Base-by-base conservation (phyloP, 2,888 invertebrate species). In the Phaedon cochleariae region DNA sequence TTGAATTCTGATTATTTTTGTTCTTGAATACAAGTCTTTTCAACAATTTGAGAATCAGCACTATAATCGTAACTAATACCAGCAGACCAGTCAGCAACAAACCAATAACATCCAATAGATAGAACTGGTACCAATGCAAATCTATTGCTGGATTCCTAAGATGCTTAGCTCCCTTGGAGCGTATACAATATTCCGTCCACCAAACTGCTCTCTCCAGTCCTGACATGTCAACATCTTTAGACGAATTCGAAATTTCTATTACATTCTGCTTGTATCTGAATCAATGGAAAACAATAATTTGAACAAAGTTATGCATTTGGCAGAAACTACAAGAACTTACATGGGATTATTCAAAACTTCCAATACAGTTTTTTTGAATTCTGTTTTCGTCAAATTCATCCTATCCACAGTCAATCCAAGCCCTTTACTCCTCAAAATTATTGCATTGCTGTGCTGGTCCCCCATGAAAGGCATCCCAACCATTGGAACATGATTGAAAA, bases 381-480 rank as follows among this genome's bases (percentile, higher is more conserved):
- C 52, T 34, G 72, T 73, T 59, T 71, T 67, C 17, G 66, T 73
- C 4, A 77, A 54, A 15, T 59, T 70, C 3, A 58, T 46, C 10
- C 65, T 65, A 51, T 74, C 65, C 0, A 77, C 62, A n/a, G 34
- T 29, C 49, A 71, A 41, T 20, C 74, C 77, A 0, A 76, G 58
- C 18, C 73, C 74, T 45, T 69, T 65, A 46, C 69, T 70, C n/a
- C 67, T 61, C 62, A 77, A 58, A 54, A 74, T 72, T 9, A 49
- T 51, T 3, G 71, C 70, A 57, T 78, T 78, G 17, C 67, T 46
- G 12, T 53, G 61, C 62, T 78, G 78, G 58, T 84, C 83, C 0
- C 75, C 80, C 1, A 81, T 65, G 74, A 83, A 79, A 4, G 84
- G 83, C 20, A 84, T 69, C 26, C 79, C 83, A 1, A 84, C 74